Evolutionary conservation across 2,797 vertebrate genomes (phyloP), one percentile per base, ranked within the genome.

Genomic region (Crotalus adamanteus): DNA sequence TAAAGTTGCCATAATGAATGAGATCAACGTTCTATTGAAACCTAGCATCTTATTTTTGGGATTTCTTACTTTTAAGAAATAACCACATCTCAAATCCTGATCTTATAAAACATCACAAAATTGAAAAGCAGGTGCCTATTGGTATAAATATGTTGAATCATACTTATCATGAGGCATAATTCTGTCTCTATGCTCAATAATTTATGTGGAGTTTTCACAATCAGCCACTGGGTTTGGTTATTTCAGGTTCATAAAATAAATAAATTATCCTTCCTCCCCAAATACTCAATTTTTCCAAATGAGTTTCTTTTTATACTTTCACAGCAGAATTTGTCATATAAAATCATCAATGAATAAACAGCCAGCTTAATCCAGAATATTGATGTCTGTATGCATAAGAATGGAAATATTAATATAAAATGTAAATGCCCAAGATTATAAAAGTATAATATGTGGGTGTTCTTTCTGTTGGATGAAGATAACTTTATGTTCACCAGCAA

Each of bases 401-500:
- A 53, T 53, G 20, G 7, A 91, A 47, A 73, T 91, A 47, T 93
- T 85, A 88, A 91, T 22, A 42, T 51, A 61, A 60, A 69, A 92
- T 42, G 65, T 57, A 92, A 60, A 57, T 61, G 22, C 20, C 63
- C 89, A 85, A 57, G 94, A 61, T 90, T 3, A 9, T 95, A 83
- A 78, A 61, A 65, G 9, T 85, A 16, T 86, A 95, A 91, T 94
- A 88, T 91, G 90, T 63, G 78, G 86, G 28, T 86, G 18, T 55
- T 93, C 65, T 92, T 69, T 85, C 86, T 93, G 22, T 92, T 61
- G 55, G 61, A 51, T 26, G 60, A 95, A 86, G 93, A 42, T 28
- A 89, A 42, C 47, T 63, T 94, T 25, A 91, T 88, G 86, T 96
- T 97, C 96, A 97, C 95, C 96, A 97, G 97, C 97, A 97, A 96